A percentile compares a stretch with the other conserved stretches of the same genome.
Conservation (phyloP, 2,113 vertebrate species). For the Natator depressus region DNA sequence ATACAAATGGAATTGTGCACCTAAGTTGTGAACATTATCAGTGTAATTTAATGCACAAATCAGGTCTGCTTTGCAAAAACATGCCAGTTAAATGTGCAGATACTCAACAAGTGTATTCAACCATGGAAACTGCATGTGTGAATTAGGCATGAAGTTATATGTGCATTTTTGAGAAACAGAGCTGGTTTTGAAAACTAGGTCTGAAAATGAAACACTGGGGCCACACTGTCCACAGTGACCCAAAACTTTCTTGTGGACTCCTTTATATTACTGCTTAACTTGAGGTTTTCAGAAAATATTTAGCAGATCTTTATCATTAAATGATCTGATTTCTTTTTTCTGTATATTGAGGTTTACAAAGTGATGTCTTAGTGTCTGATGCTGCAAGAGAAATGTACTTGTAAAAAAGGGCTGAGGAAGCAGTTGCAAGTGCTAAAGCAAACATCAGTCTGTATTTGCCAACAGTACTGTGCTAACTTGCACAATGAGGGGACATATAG, state of each 20-base stretch:
- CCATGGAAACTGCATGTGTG: neutral
- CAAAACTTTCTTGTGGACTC: neutral
- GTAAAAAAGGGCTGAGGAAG: neutral
- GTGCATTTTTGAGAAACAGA: neutral
- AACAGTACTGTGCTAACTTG: neutral
- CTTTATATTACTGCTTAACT: neutral
- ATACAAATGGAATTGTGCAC: neutral
- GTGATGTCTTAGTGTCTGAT: neutral
- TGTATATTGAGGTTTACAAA: neutral
- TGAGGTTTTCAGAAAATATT: slow-evolving; percentile 26
- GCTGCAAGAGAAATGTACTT: neutral
- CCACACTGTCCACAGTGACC: rapidly evolving
- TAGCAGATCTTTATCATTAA: neutral
- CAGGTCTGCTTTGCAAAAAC: neutral
- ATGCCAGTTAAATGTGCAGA: neutral
- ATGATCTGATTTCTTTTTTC: neutral
- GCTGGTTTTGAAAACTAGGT: neutral
- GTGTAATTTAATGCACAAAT: neutral
- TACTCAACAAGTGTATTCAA: neutral
- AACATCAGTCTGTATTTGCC: neutral
- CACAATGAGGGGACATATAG: neutral
- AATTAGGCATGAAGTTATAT: neutral
- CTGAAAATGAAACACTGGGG: neutral
- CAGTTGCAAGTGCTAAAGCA: neutral
- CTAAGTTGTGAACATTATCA: neutral